Evolutionary conservation across 2,888 invertebrate genomes (phyloP), one percentile per base, ranked within the genome.

Genomic region (Tiliacea citrago): DNA sequence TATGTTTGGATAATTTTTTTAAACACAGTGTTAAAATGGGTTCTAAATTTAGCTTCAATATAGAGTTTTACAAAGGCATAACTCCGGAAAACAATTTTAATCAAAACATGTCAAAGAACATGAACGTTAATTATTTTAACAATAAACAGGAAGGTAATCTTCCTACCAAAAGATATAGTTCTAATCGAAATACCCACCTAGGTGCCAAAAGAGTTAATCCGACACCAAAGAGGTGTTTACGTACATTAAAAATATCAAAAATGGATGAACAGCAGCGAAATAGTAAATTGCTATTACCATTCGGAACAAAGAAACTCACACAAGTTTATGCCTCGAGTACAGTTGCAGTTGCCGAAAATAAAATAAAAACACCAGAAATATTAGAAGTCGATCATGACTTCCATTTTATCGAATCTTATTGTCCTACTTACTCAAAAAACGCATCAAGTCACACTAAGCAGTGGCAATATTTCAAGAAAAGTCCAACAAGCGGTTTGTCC

Each of bases 21-120:
- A 73, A 65, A 53, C 73, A 66, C 47, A 49, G 13, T 49, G n/a
- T 61, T 8, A 57, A 53, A 18, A n/a, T 79, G 2, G 61, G 61
- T 39, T 83, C 82, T 45, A 75, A 79, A 57, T 72, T 82, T 21
- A 79, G 75, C 61, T 83, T 79, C n/a, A 72, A 69, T 72, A 60
- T 83, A 66, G 66, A 71, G 21, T 69, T 72, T 45, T 79, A 65
- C 9, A 83, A 82, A 69, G 21, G 53, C 8, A 12, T 45, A 18
- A 13, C 29, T n/a, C 18, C 53, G 9, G 66, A 45, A 29, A 71
- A 61, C 39, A 61, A 66, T 42, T 8, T 53, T 35, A 18, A 57
- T 12, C 49, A 68, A 55, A 53, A 45, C 8, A 62, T 16, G 16
- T 24, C 65, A 67, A 73, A 69, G 12, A 68, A 74, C 21, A 58